These are phyloP conservation scores for Plutella xylostella DNA, from an alignment of 2,888 invertebrate species.

Conservation along the genomic window DNA sequence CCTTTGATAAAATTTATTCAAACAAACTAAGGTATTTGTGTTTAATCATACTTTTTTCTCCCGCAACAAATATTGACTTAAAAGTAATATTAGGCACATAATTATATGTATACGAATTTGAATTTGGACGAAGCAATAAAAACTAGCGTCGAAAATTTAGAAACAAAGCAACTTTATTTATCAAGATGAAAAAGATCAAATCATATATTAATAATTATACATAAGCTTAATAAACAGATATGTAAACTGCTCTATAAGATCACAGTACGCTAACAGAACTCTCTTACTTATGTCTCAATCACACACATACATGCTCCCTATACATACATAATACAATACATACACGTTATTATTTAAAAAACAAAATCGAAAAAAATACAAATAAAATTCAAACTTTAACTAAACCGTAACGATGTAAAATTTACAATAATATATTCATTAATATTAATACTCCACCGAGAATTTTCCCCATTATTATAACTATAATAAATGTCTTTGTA, in stretches of 20 bases:
- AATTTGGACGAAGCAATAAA: too few relatives aligned
- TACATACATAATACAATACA: conserved; percentile 10
- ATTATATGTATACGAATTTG: too few relatives aligned
- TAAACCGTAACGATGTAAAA: conserved; percentile 50
- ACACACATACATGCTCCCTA: conserved; percentile 8
- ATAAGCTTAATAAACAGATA: conserved; percentile 61
- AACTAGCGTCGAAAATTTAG: conserved; percentile 49
- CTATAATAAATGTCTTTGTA: conserved; percentile 58
- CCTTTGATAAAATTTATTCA: too few relatives aligned
- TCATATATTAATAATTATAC: conserved; percentile 39
- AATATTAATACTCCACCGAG: conserved; percentile 47
- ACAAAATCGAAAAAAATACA: conserved; percentile 17
- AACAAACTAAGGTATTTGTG: too few relatives aligned
- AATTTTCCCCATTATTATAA: conserved; percentile 41
- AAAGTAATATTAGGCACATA: too few relatives aligned
- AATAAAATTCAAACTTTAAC: conserved; percentile 22
- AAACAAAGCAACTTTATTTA: conserved; percentile 70
- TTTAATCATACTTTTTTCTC: too few relatives aligned
- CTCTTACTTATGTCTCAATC: conserved; percentile 4
- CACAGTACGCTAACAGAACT: conserved; percentile 11
- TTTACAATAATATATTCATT: conserved; percentile 36
- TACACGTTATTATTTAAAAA: conserved; percentile 13
- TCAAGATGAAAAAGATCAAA: conserved; percentile 69
- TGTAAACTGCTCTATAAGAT: conserved; percentile 26
- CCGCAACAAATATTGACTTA: too few relatives aligned